A percentile compares a stretch with the other conserved stretches of the same genome.
These are phyloP conservation scores for Zaprionus africanus DNA, from an alignment of 1,140 invertebrate species.

Conservation along the genomic window DNA sequence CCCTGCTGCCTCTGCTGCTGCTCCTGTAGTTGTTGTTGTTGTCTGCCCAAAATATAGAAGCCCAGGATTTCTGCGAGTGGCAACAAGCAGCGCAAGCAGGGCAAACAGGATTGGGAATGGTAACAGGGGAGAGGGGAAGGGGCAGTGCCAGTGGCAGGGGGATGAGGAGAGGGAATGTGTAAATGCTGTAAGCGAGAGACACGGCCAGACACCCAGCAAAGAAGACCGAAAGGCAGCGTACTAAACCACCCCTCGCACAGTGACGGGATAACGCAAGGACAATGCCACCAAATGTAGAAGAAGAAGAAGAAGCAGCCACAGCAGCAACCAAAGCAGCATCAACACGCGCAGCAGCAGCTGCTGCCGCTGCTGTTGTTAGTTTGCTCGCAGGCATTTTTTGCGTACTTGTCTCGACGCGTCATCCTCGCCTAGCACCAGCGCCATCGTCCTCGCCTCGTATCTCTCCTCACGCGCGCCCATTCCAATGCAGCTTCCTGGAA, in stretches of 20 bases:
- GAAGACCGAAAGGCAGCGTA: slow-evolving; percentile 39
- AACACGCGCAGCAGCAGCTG: slow-evolving; percentile 27
- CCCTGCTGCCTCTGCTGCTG: slow-evolving; percentile 28
- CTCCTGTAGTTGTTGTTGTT: slow-evolving; percentile 28
- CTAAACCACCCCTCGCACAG: slow-evolving; percentile 69
- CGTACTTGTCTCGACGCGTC: slow-evolving; percentile 77
- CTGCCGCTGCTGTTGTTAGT: slow-evolving; percentile 59
- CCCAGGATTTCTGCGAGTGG: slow-evolving; percentile 63
- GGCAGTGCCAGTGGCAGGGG: slow-evolving; percentile 9
- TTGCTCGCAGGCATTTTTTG: slow-evolving; percentile 74
- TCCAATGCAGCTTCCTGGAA: slow-evolving; percentile 38
- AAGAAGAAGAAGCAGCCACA: slow-evolving; percentile 51
- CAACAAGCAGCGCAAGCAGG: slow-evolving; percentile 45
- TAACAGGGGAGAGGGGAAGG: too few species aligned
- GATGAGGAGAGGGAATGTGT: slow-evolving; percentile 33
- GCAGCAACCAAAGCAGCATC: slow-evolving; percentile 9
- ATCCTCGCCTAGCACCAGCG: slow-evolving; percentile 50
- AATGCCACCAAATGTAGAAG: slow-evolving; percentile 64
- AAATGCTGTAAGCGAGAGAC: slow-evolving; percentile 66
- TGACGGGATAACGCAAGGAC: slow-evolving; percentile 63
- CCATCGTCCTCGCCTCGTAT: neutral
- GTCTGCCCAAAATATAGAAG: slow-evolving; percentile 67
- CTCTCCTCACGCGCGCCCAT: slow-evolving; percentile 60
- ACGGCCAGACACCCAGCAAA: slow-evolving; percentile 55
- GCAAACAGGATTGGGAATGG: slow-evolving; percentile 1